A percentile compares a stretch with the other conserved stretches of the same genome.
phyloP scores from a whole-genome alignment of 2,113 vertebrate species.

The Vireo altiloquus region DNA sequence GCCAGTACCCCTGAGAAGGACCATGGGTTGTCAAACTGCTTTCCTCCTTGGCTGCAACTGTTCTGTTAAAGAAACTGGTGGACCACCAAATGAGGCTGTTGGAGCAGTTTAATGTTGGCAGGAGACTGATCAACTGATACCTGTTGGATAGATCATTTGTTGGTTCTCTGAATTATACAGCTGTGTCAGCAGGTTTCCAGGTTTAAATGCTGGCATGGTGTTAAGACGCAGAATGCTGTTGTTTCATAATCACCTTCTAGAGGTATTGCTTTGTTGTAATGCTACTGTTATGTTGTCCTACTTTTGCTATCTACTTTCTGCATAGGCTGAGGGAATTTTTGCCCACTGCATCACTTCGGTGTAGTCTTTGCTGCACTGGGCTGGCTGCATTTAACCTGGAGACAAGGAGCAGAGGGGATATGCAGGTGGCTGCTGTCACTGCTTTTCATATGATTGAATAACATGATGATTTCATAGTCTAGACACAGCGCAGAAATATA shows the following conservation, averaged over 20 bases:
- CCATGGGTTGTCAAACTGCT: neutral
- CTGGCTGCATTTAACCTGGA: neutral
- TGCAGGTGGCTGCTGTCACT: neutral
- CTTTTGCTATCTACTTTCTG: slow-evolving; percentile 32
- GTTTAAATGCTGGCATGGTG: neutral
- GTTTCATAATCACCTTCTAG: slow-evolving; percentile 41
- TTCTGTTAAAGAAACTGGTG: neutral
- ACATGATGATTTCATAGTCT: neutral
- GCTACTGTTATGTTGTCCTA: slow-evolving; percentile 39
- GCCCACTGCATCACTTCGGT: neutral
- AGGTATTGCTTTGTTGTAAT: slow-evolving; percentile 16
- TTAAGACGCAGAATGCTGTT: neutral
- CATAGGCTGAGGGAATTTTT: neutral
- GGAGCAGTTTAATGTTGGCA: neutral
- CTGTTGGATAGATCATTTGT: neutral
- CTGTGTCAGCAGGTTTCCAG: slow-evolving; percentile 22
- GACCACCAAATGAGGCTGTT: neutral
- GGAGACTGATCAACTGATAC: neutral
- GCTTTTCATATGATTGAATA: neutral
- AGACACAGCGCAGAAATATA: neutral
- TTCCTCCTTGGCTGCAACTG: neutral
- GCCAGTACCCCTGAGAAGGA: neutral
- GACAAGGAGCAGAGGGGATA: accelerated
- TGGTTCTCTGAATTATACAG: neutral
- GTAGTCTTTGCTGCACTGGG: neutral